Base-by-base conservation (phyloP, 53 echinoderm and acorn worm genomes). In the Apostichopus leukothele region DNA sequence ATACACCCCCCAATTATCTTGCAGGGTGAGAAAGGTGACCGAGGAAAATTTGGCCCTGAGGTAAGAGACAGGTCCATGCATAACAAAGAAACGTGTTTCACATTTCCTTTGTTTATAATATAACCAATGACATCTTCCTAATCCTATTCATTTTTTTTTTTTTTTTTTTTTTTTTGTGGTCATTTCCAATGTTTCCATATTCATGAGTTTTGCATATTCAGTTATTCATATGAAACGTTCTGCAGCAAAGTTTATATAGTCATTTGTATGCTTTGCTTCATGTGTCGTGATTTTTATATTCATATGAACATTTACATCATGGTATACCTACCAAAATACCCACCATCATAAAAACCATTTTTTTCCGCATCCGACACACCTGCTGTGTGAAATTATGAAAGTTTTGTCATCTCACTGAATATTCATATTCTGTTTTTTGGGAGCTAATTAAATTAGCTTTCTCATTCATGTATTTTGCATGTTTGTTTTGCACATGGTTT, bases 1-100 rank as follows among this genome's bases (percentile, higher is more conserved):
- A 81, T 81, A 51, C 81, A 81, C 81, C 39, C 39, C 39, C 81
- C 81, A 53, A 81, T 81, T 81, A 81, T 81, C 60, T 81, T 81
- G 60, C 81, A 81, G 81, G 81, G 81, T 81, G 55, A 81, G 60
- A 81, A 81, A 81, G 81, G 81, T 81, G 81, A 81, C 23, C 81
- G 81, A 18, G 81, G 81, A 21, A 81, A 81, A 81, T 81, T 81
- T 81, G 81, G 81, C 60, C 81, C 81, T 9, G 81, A 81, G 81
- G 81, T 81, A 81, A 81, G 81, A 59, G 16, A 19, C 60, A 81
- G 18, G 71, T 71, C 71, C 14, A 71, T 71, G 71, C 71, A 71
- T 71, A 71, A 71, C 71, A 71, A 71, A 19, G 39, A 39, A 39
- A 11, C 16, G 63, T 71, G 71, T 71, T 71, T 71, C 71, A 71